Base-by-base conservation (phyloP, 2,888 invertebrate genomes). In the Bombylius discolor region DNA sequence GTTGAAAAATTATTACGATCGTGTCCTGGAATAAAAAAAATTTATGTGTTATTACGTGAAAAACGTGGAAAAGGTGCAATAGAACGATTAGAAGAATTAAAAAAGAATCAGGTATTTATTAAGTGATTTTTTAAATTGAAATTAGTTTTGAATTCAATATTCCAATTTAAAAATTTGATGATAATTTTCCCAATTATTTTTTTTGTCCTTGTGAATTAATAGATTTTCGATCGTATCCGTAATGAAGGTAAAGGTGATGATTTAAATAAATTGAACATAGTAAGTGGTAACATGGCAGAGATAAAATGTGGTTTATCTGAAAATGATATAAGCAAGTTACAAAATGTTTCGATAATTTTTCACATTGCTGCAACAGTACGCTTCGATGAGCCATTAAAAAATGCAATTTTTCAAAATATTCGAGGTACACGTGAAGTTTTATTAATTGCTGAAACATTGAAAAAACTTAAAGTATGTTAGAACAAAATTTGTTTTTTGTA, bases 1-100 rank as follows among this genome's bases (percentile, higher is more conserved):
- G 76, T 91, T 4, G 92, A 92, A 71, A 93, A 92, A 70, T 71
- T 92, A 5, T 71, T 92, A 12, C 79, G 89, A 64, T 85, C 86
- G 4, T 89, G 89, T 66, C 78, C 85, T 0, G 81, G 80, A 0
- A 65, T 92, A 11, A 78, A 80, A 53, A 78, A 78, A 52, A 81
- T 93, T 58, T 92, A 86, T 68, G 65, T 90, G 11, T 74, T 92
- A 48, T 73, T 90, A 61, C 76, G 91, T 52, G 77, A 79, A 1
- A 86, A 86, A 67, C 81, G 81, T 62, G 83, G 82, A 1, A 76
- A 81, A 57, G 73, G 74, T 3, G 74, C 83, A 0, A 74, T 79
- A 32, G 79, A 84, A 44, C 78, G 95, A 59, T 65, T 92, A 9
- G 71, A 77, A 1, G 74, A 79, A 31, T 70, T 89, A 44, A 69